Base-by-base conservation (phyloP, 2,113 vertebrate species). In the Regulus satrapa region DNA sequence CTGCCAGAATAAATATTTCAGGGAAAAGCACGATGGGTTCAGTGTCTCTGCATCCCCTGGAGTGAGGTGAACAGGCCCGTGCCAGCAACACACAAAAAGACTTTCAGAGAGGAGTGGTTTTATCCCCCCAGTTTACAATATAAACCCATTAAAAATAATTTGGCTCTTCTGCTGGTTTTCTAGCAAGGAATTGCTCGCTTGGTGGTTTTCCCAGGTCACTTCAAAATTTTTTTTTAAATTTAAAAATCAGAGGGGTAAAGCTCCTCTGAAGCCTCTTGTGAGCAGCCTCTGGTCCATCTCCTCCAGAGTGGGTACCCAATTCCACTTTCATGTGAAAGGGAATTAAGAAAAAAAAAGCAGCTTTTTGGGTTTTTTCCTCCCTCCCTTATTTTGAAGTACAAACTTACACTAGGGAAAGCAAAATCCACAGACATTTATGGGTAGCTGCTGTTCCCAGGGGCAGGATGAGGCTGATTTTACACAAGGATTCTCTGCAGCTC, bases 1-100 rank as follows among this genome's bases (percentile, higher is more conserved):
- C 59, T 78, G 88, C 92, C 94, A 89, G 92, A 51, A 85, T 10
- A 89, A 96, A 89, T 43, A 85, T 23, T 72, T 16, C 82, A 29
- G 25, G 52, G 17, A 29, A 58, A 40, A 81, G 61, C 40, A 14
- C 15, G 62, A 77, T 41, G 68, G 69, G 51, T 15, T 83, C 73
- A 71, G 84, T 48, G 59, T 7, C 23, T 49, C 80, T 45, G 84
- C 80, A 73, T 18, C 80, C 75, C 75, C 49, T 6, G 74, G 77
- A 58, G 85, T 4, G 5, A 31, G 43, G 46, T 14, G 32, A 63
- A 20, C 14, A 10, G 48, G 2, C 58, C 49, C 12, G 4, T 56
- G 58, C 58, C 72, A 43, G 34, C 10, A 5, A 14, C 52, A 12
- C 3, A 43, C 62, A 29, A 40, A 40, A 67, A 34, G 20, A 25